These are phyloP conservation scores for Coptotermes formosanus DNA, from an alignment of 1,140 invertebrate genomes.

Conservation along the genomic window DNA sequence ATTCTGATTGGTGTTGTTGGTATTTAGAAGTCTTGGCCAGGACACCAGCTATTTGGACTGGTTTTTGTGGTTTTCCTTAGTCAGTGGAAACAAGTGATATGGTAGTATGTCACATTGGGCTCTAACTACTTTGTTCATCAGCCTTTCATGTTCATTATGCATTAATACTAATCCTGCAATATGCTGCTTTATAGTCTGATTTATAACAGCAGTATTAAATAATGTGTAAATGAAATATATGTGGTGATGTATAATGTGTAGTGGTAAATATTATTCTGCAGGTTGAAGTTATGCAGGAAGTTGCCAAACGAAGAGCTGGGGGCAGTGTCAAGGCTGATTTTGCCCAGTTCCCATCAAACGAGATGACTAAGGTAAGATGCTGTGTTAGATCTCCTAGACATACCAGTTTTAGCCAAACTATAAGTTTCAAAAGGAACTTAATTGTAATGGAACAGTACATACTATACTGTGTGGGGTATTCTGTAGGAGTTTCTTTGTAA, in stretches of 20 bases:
- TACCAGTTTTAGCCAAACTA: too few species aligned
- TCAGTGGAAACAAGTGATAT: too few species aligned
- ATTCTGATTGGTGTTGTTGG: too few species aligned
- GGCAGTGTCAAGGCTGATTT: constrained; percentile 31
- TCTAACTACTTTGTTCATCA: not conserved
- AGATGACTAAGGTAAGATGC: constrained; percentile 30
- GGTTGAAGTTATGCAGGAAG: constrained; percentile 25
- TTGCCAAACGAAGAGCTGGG: constrained; percentile 26
- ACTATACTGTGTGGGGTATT: not conserved
- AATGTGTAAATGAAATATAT: not conserved
- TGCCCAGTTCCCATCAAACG: constrained; percentile 28
- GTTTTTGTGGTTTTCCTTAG: too few species aligned
- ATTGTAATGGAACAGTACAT: not conserved
- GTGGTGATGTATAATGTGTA: too few species aligned
- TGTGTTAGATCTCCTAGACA: not conserved
- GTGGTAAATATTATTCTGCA: not conserved
- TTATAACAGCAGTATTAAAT: not conserved
- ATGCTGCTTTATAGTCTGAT: not conserved
- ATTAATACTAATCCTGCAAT: not conserved
- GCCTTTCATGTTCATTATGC: not conserved
- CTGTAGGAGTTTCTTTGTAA: too few species aligned
- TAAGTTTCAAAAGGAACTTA: too few species aligned
- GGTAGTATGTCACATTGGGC: too few species aligned
- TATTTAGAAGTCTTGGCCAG: too few species aligned
- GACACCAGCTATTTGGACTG: too few species aligned